Percentiles rank a stretch among this genome's conserved stretches.
These are phyloP conservation scores for Lutra lutra DNA, from an alignment of 2,797 vertebrate genomes.

Conservation along the genomic window DNA sequence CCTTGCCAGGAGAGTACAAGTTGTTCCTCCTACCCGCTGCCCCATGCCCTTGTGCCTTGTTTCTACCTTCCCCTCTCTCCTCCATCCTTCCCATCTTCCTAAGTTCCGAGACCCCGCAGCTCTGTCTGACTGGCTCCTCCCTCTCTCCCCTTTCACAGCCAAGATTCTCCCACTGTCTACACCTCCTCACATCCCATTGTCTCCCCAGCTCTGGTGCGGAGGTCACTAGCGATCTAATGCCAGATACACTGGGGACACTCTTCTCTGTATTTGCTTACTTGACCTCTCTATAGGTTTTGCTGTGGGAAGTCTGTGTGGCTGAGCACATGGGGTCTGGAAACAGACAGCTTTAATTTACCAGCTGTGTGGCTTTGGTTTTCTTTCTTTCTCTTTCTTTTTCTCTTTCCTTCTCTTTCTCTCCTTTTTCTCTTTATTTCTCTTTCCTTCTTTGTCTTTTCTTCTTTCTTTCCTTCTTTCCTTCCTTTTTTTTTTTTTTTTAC, in stretches of 20 bases:
- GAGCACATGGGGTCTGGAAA: not conserved
- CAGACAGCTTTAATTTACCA: not conserved
- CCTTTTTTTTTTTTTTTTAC: not conserved
- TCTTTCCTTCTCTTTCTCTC: not conserved
- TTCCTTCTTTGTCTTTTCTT: too few relatives aligned
- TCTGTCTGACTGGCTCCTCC: not conserved
- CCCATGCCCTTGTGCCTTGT: rapidly evolving
- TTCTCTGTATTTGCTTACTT: not conserved
- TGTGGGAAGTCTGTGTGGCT: not conserved
- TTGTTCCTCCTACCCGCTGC: not conserved
- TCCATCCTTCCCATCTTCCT: not conserved
- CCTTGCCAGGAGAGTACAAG: not conserved
- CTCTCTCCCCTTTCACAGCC: not conserved
- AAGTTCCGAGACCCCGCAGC: not conserved
- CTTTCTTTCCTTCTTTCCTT: too few relatives aligned
- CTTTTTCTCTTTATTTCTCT: too few relatives aligned
- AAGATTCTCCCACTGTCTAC: not conserved
- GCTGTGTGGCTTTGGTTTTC: not conserved
- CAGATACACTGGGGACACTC: too few relatives aligned
- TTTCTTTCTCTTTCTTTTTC: too few relatives aligned
- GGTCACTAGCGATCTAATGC: too few relatives aligned
- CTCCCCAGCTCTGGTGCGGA: not conserved
- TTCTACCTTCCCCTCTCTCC: not conserved
- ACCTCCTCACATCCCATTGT: not conserved
- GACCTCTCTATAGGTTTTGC: not conserved